A percentile compares a stretch with the other conserved stretches of the same genome.
Conservation (phyloP, 2,888 invertebrate genomes). For the Chrysomela aeneicollis region DNA sequence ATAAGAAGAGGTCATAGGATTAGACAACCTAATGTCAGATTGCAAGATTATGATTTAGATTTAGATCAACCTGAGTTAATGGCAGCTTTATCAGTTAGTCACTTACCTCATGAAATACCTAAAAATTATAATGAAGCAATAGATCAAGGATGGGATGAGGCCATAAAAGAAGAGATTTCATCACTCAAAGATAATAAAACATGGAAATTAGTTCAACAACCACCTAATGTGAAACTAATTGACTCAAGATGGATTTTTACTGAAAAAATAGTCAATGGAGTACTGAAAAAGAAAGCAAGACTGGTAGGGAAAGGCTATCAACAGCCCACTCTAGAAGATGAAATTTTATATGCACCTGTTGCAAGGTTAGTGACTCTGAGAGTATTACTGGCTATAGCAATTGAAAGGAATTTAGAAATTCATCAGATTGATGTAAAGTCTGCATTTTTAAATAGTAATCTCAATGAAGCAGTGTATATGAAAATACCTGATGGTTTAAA, state of each 20-base stretch:
- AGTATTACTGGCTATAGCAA: conserved; percentile 33
- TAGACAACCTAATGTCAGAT: no score
- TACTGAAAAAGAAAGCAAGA: conserved; percentile 28
- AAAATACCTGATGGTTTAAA: conserved; percentile 13
- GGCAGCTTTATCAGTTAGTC: conserved; percentile 23
- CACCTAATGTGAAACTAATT: conserved; percentile 33
- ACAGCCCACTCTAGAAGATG: not conserved
- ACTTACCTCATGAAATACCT: conserved; percentile 34
- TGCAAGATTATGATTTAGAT: conserved; percentile 10
- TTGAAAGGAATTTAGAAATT: conserved; percentile 32
- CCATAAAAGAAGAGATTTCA: conserved; percentile 35
- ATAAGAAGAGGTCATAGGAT: no score
- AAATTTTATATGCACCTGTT: conserved; percentile 6
- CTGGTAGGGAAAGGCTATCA: conserved; percentile 19
- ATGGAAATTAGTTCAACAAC: conserved; percentile 36
- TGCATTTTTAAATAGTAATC: conserved; percentile 31
- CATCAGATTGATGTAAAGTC: conserved; percentile 33
- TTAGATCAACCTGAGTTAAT: not conserved
- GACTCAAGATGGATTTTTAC: conserved; percentile 37
- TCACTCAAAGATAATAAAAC: conserved; percentile 36
- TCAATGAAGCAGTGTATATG: conserved; percentile 26
- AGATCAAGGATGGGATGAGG: conserved; percentile 33
- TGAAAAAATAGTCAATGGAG: conserved; percentile 27
- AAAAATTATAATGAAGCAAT: conserved; percentile 34
- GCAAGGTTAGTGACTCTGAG: conserved; percentile 14